These are phyloP conservation scores for Asbolus verrucosus DNA, from an alignment of 1,140 invertebrate species.

Conservation along the genomic window DNA sequence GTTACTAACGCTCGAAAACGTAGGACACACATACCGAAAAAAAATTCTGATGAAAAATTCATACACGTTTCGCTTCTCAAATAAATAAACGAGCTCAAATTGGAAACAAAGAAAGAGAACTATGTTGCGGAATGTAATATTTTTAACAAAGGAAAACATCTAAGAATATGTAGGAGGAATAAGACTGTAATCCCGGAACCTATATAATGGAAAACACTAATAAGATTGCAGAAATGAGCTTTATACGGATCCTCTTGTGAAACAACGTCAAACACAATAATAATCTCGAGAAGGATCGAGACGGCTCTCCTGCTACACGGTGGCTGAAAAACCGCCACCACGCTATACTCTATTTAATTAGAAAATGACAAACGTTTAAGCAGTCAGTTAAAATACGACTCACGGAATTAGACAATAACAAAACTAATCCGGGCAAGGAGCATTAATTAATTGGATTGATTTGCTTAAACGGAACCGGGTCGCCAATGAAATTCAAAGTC, in stretches of 20 bases:
- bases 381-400: not conserved
- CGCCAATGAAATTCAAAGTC: conserved; percentile 50
- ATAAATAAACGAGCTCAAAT: conserved; percentile 26
- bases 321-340: conserved; percentile 14
- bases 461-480: conserved; percentile 47
- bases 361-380: conserved; percentile 2
- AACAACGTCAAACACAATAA: conserved; percentile 31
- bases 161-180: conserved; percentile 15
- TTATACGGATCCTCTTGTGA: conserved; percentile 24
- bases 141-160: conserved; percentile 19
- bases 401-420: conserved; percentile 11
- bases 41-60: conserved; percentile 36
- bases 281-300: conserved; percentile 34
- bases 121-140: conserved; percentile 10
- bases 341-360: conserved; percentile 27
- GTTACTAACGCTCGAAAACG: too few relatives aligned
- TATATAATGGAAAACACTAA: conserved; percentile 34
- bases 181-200: conserved; percentile 16
- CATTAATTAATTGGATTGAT: conserved; percentile 55
- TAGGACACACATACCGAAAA: conserved; percentile 13
- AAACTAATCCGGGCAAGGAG: conserved; percentile 40
- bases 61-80: conserved; percentile 34
- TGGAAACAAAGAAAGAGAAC: not conserved
- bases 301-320: conserved; percentile 1
- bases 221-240: conserved; percentile 36